phyloP scores from a whole-genome alignment of 2,888 invertebrate species.

The Tetragonisca angustula region DNA sequence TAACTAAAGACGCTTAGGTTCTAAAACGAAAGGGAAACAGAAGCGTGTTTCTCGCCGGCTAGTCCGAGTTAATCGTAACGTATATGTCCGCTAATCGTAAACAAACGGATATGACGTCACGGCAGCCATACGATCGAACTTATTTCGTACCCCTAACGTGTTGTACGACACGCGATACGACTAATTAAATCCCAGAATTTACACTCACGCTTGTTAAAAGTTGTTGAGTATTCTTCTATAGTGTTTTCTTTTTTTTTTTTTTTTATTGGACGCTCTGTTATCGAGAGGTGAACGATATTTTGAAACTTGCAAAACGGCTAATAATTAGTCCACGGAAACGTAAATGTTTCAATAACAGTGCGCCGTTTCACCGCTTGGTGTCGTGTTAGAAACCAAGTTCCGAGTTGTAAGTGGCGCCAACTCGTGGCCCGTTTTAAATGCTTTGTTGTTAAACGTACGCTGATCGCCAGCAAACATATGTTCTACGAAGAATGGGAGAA shows the following conservation, averaged over 20 bases:
- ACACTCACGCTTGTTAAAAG: not conserved
- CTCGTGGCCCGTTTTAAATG: not conserved
- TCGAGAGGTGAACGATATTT: not conserved
- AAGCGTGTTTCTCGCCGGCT: not conserved
- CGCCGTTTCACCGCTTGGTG: not conserved
- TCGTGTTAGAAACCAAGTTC: not conserved
- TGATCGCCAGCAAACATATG: too few species aligned
- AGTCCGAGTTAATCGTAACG: slow-evolving; percentile 10
- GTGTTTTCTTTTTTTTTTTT: not conserved
- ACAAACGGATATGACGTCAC: slow-evolving; percentile 57
- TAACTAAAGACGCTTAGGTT: not conserved
- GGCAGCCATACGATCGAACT: slow-evolving; percentile 42
- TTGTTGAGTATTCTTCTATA: not conserved
- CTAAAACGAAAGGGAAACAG: not conserved
- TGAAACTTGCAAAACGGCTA: not conserved
- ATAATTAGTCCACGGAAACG: slow-evolving; percentile 24
- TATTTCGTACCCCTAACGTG: slow-evolving; percentile 9
- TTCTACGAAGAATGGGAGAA: too few species aligned
- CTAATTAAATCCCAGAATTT: not conserved
- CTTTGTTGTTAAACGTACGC: too few species aligned
- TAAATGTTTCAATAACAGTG: slow-evolving; percentile 1
- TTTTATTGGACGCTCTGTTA: not conserved
- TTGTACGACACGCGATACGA: not conserved
- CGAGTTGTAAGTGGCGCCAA: not conserved
- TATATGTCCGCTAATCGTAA: slow-evolving; percentile 34